Percentiles rank a stretch among this genome's conserved stretches.
Evolutionary conservation across 2,888 invertebrate species (phyloP).

Genomic region (Crioceris asparagi): DNA sequence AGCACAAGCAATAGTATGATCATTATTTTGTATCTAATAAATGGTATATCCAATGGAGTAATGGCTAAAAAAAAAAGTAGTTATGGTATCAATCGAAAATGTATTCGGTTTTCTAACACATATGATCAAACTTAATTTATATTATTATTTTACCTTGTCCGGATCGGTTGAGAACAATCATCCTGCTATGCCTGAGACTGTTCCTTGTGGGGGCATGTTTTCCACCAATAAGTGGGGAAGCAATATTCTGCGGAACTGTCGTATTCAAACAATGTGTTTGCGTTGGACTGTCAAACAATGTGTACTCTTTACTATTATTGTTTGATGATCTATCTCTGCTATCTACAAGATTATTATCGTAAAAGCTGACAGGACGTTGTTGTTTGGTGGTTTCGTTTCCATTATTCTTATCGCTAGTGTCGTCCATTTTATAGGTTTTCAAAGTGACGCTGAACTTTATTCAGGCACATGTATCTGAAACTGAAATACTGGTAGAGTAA

Average conservation of each 20-base stretch:
- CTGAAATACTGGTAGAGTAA: no score
- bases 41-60: constrained; percentile 27
- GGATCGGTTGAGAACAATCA: constrained; percentile 54
- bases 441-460: no score
- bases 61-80: constrained; percentile 5
- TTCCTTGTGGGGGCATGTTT: constrained; percentile 58
- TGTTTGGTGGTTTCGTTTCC: no score
- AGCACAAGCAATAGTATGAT: constrained; percentile 40
- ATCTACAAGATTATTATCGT: constrained; percentile 10
- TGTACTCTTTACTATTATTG: constrained; percentile 6
- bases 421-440: no score
- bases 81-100: not conserved
- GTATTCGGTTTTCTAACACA: not conserved
- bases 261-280: constrained; percentile 47
- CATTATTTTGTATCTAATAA: constrained; percentile 40
- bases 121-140: no score
- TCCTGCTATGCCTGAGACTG: constrained; percentile 57
- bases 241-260: constrained; percentile 59
- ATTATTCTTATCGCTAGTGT: no score
- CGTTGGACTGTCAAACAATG: constrained; percentile 33
- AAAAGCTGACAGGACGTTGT: constrained; percentile 9
- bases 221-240: constrained; percentile 49
- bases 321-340: constrained; percentile 2
- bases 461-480: no score
- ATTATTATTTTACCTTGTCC: constrained; percentile 39